Conservation (phyloP, 2,797 vertebrate genomes). For the Poecilia picta region DNA sequence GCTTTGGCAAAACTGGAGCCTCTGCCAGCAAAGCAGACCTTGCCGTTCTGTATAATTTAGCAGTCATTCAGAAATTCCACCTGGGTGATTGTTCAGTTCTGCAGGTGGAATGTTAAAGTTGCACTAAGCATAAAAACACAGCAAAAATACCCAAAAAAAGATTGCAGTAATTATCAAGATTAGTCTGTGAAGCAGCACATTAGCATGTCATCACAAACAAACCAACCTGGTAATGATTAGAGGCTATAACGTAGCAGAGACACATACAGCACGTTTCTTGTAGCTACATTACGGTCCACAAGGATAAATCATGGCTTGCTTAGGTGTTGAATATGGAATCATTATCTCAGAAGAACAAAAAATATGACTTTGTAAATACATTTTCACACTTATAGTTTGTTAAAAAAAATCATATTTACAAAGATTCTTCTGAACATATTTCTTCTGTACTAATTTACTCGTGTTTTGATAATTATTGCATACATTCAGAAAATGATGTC, state of each 20-base stretch:
- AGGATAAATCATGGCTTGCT: too few relatives aligned
- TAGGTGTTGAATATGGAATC: background rate
- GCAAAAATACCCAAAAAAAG: background rate
- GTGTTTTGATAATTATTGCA: background rate
- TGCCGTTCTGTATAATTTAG: background rate
- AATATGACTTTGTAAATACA: background rate
- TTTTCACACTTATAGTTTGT: background rate
- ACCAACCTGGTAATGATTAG: background rate
- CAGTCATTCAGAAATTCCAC: background rate
- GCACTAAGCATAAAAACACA: background rate
- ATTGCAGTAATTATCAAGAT: background rate
- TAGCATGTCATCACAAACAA: background rate
- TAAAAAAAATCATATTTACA: background rate
- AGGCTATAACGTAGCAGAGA: background rate
- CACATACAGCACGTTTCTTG: background rate
- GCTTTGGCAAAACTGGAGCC: background rate
- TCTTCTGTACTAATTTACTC: background rate
- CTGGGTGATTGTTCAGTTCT: background rate
- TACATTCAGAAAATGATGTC: background rate
- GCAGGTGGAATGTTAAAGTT: slow-evolving; percentile 1
- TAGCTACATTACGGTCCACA: background rate
- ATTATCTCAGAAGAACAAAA: background rate
- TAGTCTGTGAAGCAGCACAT: background rate
- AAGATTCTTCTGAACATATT: background rate
- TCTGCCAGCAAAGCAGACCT: background rate